Evolutionary conservation across 2,797 vertebrate species (phyloP), one percentile per base, ranked within the genome.

Genomic region (Lepus townsendii): DNA sequence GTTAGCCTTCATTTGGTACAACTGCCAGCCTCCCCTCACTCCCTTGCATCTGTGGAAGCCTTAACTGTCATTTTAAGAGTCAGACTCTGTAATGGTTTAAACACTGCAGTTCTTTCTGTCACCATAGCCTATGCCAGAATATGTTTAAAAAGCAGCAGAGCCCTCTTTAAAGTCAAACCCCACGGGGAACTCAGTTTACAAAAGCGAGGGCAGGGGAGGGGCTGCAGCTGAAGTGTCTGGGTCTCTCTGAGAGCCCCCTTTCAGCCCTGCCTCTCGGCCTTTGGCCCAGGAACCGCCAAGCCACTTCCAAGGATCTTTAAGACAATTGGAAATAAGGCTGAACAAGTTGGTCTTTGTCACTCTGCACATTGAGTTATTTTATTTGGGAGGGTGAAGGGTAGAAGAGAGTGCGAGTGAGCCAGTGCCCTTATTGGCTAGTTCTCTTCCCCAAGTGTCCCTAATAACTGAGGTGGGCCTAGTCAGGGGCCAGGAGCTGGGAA

Each of bases 71-170:
- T 50, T 88, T 66, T 54, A 87, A 86, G 87, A 79, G 57, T 94
- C 78, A 71, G n/a, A 76, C 62, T 83, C 5, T 86, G 6, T 42
- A 89, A 65, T 83, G 32, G 17, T 27, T 88, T 62, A 78, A 95
- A 83, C 35, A 66, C 35, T 71, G 57, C 7, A 35, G 69, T 92
- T 84, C 91, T 84, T 84, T 93, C 88, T 87, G 88, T 42, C 77
- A 90, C 50, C 89, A 66, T 24, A 71, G 38, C 66, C 52, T 35
- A 93, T 16, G 16, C 26, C 27, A 89, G 83, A 88, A 42, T 79
- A 72, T 8, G 77, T 76, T 93, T 93, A 80, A 19, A 88, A 94
- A 90, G 91, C 63, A 88, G 73, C 71, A 88, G 73, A 92, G 63
- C 6, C 35, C 26, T 5, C 19, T 63, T 83, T 66, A 90, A 92